Evolutionary conservation across 1,140 invertebrate genomes (phyloP).

Genomic region (Asbolus verrucosus): DNA sequence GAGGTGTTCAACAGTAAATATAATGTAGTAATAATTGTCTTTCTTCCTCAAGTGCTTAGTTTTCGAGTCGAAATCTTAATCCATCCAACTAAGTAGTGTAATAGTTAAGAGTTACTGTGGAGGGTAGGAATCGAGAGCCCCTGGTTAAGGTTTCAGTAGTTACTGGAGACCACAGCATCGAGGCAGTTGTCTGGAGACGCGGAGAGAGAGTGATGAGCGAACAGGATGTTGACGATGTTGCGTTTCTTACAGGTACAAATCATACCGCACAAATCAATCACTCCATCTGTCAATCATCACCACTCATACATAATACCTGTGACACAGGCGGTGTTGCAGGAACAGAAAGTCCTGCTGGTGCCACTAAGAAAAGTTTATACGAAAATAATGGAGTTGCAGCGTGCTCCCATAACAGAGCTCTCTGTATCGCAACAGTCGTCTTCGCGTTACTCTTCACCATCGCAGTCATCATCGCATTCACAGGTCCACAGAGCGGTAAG

Average conservation of each 20-base stretch:
- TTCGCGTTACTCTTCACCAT: conserved; percentile 84
- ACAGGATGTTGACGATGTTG: conserved; percentile 92
- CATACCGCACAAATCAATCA: conserved; percentile 60
- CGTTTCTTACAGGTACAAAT: conserved; percentile 86
- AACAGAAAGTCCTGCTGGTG: conserved; percentile 72
- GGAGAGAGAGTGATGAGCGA: conserved; percentile 75
- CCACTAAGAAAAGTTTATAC: conserved; percentile 80
- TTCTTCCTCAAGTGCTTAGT: conserved; percentile 45
- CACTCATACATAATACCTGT: conserved; percentile 61
- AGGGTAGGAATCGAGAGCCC: conserved; percentile 60
- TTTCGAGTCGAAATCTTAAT: conserved; percentile 40
- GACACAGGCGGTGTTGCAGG: conserved; percentile 69
- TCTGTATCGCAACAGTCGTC: conserved; percentile 81
- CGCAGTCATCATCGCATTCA: conserved; percentile 90
- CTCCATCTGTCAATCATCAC: conserved; percentile 60
- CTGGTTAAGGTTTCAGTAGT: conserved; percentile 65
- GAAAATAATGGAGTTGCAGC: conserved; percentile 83
- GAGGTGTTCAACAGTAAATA: conserved; percentile 46
- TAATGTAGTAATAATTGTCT: conserved; percentile 42
- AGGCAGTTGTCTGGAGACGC: conserved; percentile 66
- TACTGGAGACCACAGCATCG: conserved; percentile 62
- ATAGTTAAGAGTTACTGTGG: conserved; percentile 56
- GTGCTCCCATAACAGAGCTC: conserved; percentile 87
- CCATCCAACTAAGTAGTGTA: conserved; percentile 44
- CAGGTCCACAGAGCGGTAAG: conserved; percentile 80